Percentiles rank a stretch among this genome's conserved stretches.
These are phyloP conservation scores for Drosophila neocordata DNA, from an alignment of 1,140 invertebrate species.

Conservation along the genomic window DNA sequence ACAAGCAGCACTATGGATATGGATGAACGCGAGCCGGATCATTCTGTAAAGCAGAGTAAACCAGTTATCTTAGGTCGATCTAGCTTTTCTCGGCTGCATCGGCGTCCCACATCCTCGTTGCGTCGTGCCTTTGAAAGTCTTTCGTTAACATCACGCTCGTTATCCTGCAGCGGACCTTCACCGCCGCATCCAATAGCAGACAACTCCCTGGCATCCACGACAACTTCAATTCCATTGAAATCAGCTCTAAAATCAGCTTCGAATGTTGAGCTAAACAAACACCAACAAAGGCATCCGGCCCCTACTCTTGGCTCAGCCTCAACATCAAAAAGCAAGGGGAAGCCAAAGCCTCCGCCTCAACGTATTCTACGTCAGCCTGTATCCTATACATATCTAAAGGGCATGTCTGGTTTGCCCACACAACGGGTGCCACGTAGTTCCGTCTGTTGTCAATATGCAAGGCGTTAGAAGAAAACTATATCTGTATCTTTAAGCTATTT, in stretches of 20 bases:
- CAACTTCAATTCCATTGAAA: conserved; percentile 56
- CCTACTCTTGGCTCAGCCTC: conserved; percentile 29
- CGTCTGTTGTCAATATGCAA: conserved; percentile 75
- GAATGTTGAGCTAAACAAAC: conserved; percentile 62
- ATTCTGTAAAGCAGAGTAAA: conserved; percentile 42
- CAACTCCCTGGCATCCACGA: conserved; percentile 9
- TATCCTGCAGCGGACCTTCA: conserved; percentile 85
- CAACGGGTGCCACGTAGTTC: conserved; percentile 88
- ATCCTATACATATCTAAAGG: conserved; percentile 90
- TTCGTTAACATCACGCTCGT: conserved; percentile 85
- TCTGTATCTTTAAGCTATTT: too few relatives aligned
- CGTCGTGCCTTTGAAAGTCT: conserved; percentile 88
- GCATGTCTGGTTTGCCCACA: conserved; percentile 90
- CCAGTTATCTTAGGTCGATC: conserved; percentile 45
- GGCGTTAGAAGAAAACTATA: conserved; percentile 60
- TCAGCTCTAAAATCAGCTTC: conserved; percentile 76
- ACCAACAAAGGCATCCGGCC: conserved; percentile 35
- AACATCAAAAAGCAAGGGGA: conserved; percentile 64
- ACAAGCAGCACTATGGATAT: conserved; percentile 84
- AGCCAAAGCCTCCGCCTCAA: conserved; percentile 85
- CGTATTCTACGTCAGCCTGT: conserved; percentile 89
- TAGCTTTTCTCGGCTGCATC: conserved; percentile 84
- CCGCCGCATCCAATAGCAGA: conserved; percentile 58
- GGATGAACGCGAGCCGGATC: conserved; percentile 54
- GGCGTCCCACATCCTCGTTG: conserved; percentile 87